phyloP scores from a whole-genome alignment of 2,113 vertebrate genomes.

The Columba janthina region DNA sequence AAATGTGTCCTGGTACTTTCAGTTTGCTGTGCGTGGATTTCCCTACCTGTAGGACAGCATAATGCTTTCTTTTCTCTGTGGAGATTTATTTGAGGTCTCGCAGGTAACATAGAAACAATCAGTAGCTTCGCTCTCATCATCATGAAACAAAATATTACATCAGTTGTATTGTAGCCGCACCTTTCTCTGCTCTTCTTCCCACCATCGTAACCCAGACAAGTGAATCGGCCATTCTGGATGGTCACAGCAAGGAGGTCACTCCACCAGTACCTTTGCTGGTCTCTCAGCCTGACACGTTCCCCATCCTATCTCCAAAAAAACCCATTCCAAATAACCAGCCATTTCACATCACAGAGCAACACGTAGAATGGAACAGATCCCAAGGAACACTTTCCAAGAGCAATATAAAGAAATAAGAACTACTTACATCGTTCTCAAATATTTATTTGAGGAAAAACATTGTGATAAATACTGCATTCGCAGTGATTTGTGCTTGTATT shows the following conservation, averaged over 20 bases:
- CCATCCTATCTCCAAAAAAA: background rate
- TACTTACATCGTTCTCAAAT: background rate
- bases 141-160: background rate
- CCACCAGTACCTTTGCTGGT: background rate
- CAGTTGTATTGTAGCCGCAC: background rate
- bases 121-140: background rate
- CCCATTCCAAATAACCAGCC: background rate
- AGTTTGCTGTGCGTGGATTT: background rate
- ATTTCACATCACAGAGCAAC: background rate
- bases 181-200: background rate
- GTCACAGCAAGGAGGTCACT: background rate
- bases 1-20: background rate
- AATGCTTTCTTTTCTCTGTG: background rate
- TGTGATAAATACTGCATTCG: background rate
- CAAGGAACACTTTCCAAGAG: background rate
- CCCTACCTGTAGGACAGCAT: background rate
- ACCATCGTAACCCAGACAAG: background rate
- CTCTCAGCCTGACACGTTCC: background rate
- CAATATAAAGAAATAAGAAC: background rate
- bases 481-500: background rate
- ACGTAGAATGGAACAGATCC: background rate
- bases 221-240: background rate
- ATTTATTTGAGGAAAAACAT: background rate
- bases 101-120: background rate
- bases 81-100: background rate